These are phyloP conservation scores for Rhabdomys pumilio DNA, from an alignment of 2,797 vertebrate species.

Conservation along the genomic window DNA sequence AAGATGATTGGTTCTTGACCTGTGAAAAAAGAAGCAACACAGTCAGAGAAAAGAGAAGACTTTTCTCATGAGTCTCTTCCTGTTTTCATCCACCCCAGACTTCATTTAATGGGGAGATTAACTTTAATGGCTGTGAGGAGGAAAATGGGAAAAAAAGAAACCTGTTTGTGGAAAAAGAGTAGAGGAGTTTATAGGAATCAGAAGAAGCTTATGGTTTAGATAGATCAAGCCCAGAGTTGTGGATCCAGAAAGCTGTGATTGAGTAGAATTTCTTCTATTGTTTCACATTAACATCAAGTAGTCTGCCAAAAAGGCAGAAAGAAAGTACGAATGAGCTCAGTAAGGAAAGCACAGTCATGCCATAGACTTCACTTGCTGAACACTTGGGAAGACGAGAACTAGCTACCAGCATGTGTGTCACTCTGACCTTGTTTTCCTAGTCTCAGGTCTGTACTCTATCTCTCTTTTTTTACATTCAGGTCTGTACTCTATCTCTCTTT, in stretches of 20 bases:
- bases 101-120: neutral
- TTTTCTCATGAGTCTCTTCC: neutral
- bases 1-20: neutral
- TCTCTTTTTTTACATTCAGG: slow-evolving; percentile 45
- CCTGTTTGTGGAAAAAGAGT: neutral
- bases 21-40: neutral
- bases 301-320: neutral
- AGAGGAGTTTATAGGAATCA: neutral
- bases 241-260: slow-evolving; percentile 24
- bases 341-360: neutral
- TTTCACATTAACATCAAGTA: slow-evolving; percentile 46
- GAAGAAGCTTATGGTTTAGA: neutral
- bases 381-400: slow-evolving; percentile 44
- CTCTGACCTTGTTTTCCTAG: slow-evolving; percentile 33
- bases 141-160: neutral
- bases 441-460: neutral
- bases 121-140: neutral
- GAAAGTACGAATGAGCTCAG: neutral
- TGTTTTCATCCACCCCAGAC: neutral
- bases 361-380: slow-evolving; percentile 34
- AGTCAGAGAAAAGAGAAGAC: slow-evolving; percentile 1
- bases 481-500: neutral
- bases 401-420: slow-evolving; percentile 1
- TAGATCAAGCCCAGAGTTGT: slow-evolving; percentile 31
- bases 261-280: slow-evolving; percentile 49